Conservation (phyloP, 2,797 vertebrate genomes). For the Anableps anableps region DNA sequence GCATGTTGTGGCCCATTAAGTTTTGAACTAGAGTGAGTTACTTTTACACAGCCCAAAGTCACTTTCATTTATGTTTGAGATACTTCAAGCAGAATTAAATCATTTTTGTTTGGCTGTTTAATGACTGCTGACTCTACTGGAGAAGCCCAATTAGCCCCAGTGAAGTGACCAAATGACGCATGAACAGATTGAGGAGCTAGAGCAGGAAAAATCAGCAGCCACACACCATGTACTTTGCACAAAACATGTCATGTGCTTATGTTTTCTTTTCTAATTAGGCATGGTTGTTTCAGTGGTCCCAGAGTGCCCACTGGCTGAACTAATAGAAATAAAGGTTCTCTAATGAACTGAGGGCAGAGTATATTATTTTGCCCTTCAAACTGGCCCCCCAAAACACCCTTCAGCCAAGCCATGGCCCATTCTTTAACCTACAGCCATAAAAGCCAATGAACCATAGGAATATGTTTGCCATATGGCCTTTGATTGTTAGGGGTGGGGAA, state of each 20-base stretch:
- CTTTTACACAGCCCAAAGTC: slow-evolving; percentile 46
- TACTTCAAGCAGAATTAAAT: slow-evolving; percentile 43
- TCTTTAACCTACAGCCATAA: slow-evolving; percentile 82
- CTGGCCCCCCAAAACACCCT: slow-evolving; percentile 57
- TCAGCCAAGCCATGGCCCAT: slow-evolving; percentile 43
- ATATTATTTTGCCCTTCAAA: slow-evolving; percentile 77
- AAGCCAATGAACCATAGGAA: slow-evolving; percentile 81
- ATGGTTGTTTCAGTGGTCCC: slow-evolving; percentile 67
- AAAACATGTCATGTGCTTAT: slow-evolving; percentile 51
- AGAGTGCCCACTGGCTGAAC: slow-evolving; percentile 60
- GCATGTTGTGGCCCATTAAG: slow-evolving; percentile 53
- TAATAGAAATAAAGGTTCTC: slow-evolving; percentile 80
- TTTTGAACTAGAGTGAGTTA: slow-evolving; percentile 36
- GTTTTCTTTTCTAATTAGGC: slow-evolving; percentile 78
- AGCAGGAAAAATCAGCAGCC: slow-evolving; percentile 30
- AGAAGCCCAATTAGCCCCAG: slow-evolving; percentile 45
- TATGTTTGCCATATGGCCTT: slow-evolving; percentile 86
- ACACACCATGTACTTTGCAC: slow-evolving; percentile 26
- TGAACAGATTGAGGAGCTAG: slow-evolving; percentile 33
- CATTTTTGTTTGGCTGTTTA: slow-evolving; percentile 44
- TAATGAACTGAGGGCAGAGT: slow-evolving; percentile 77
- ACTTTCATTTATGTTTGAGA: slow-evolving; percentile 59
- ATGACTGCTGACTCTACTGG: slow-evolving; percentile 37
- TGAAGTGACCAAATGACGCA: slow-evolving; percentile 53
- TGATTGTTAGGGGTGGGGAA: slow-evolving; percentile 72